Evolutionary conservation across 2,797 vertebrate genomes (phyloP).

Genomic region (Falco berigora): DNA sequence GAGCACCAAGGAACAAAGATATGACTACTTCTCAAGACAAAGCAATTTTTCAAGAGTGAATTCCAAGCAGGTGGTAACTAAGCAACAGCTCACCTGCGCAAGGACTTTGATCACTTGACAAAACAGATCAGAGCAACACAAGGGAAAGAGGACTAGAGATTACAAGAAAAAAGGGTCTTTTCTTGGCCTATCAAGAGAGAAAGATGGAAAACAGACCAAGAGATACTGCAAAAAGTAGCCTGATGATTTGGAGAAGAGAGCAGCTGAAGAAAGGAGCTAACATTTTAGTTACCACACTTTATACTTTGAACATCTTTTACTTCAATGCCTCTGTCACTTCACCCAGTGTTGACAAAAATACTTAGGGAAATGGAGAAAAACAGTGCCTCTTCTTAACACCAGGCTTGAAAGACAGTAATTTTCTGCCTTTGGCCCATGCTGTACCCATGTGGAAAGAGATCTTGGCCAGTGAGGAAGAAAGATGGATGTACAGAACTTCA

Average conservation of each 20-base stretch:
- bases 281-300: not conserved
- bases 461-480: not conserved
- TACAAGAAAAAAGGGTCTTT: not conserved
- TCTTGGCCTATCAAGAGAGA: slow-evolving; percentile 7
- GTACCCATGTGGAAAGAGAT: not conserved
- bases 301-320: not conserved
- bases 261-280: not conserved
- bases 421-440: not conserved
- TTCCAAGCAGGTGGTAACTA: slow-evolving; percentile 60
- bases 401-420: not conserved
- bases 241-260: not conserved
- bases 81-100: slow-evolving; percentile 60
- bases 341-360: not conserved
- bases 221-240: not conserved
- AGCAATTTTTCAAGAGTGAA: slow-evolving; percentile 60
- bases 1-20: slow-evolving; percentile 52
- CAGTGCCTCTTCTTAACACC: not conserved
- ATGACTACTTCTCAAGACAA: slow-evolving; percentile 59
- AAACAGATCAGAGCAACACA: slow-evolving; percentile 51
- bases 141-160: slow-evolving; percentile 7
- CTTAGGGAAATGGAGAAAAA: not conserved
- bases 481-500: not conserved
- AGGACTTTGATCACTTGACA: slow-evolving; percentile 63
- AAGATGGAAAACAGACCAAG: slow-evolving; percentile 9
- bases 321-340: not conserved